Evolutionary conservation across 2,888 invertebrate genomes (phyloP), one percentile per base, ranked within the genome.

Genomic region (Ormyrus thymus): DNA sequence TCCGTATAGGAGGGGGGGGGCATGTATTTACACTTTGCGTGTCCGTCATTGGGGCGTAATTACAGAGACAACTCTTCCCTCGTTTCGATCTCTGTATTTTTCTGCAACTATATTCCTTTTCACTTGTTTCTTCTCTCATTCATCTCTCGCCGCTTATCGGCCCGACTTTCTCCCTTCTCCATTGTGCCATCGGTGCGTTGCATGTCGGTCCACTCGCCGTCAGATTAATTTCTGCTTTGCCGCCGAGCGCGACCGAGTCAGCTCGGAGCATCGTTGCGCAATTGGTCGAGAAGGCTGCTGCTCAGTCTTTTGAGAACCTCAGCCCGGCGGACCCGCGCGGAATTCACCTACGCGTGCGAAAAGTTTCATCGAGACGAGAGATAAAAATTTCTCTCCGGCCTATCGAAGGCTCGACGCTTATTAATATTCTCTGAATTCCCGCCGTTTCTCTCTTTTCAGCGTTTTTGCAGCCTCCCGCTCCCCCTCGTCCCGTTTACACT

Each of bases 21-120:
- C 61, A 8, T 50, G 46, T 64, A 50, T 62, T 62, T 69, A 69
- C 48, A 43, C 50, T 48, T 76, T 7, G 76, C 76, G 70, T 76
- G 76, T 29, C 45, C 51, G 15, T 51, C 56, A 56, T 70, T 58
- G 70, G 70, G 29, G 58, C 11, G 64, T 46, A 64, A 70, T 70
- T 76, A n/a, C n/a, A 48, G 58, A 69, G 56, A 50, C 66, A 61
- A 69, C 53, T 29, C 61, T 51, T 13, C 1, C 5, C 43, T 43
- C 56, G 43, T 56, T 11, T 69, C 45, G 58, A 29, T 58, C 45
- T 66, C 48, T 51, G 62, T 29, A 29, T 58, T 6, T 53, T 69
- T 69, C 76, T 76, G 45, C 10, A 48, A 29, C 29, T 29, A 29
- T 62, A 64, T 55, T 51, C 29, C 59, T 61, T 78, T 68, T 69